These are phyloP conservation scores for Candoia aspera DNA, from an alignment of 2,113 vertebrate species.

Conservation along the genomic window DNA sequence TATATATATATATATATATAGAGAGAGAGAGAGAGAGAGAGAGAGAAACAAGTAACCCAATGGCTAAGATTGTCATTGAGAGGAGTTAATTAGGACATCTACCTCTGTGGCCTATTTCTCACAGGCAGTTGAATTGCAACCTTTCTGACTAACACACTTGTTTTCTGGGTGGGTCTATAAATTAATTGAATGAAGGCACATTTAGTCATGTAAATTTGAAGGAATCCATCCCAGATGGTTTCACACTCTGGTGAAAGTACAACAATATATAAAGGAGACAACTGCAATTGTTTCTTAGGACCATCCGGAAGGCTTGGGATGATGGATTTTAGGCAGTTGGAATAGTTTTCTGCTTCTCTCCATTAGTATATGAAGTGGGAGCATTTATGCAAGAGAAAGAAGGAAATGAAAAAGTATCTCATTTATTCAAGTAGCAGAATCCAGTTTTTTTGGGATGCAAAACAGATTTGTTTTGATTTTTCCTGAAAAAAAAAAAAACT, in stretches of 20 bases:
- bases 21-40: too few species aligned
- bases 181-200: not conserved
- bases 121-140: not conserved
- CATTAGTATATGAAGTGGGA: not conserved
- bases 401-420: not conserved
- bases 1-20: too few species aligned
- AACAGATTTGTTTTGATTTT: not conserved
- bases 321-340: not conserved
- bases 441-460: not conserved
- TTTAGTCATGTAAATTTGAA: not conserved
- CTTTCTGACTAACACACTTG: not conserved
- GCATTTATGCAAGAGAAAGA: not conserved
- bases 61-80: not conserved
- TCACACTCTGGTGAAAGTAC: not conserved
- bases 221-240: not conserved
- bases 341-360: not conserved
- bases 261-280: not conserved
- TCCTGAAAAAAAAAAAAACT: not conserved
- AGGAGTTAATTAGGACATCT: not conserved
- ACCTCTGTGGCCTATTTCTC: not conserved
- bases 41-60: not conserved
- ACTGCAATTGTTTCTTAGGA: not conserved
- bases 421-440: not conserved
- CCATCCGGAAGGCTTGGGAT: not conserved
- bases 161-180: not conserved